Base-by-base conservation (phyloP, 2,888 invertebrate species). In the Erebia palarica region DNA sequence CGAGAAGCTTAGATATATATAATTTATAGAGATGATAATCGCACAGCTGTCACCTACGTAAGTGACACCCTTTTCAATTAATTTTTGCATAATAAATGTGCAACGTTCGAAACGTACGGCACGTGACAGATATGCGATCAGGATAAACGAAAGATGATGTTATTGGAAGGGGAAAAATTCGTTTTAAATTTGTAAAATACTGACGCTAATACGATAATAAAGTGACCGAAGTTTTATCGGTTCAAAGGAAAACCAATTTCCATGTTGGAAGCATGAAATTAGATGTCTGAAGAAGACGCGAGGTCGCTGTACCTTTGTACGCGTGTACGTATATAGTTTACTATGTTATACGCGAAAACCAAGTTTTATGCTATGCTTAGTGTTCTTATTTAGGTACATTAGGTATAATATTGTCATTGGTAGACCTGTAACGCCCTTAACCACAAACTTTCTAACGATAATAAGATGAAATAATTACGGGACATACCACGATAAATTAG, bases 1-100 rank as follows among this genome's bases (percentile, higher is more conserved):
- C 83, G 77, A 83, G 82, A 86, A 88, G 84, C 86, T 86, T 89
- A 89, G 16, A 57, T 63, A 60, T 55, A 58, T 18, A 53, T 74
- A 63, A 72, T 73, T 70, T 74, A 70, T 65, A 70, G 11, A 58
- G 21, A 58, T 58, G 57, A 7, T 18, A 1, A 21, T 14, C 57
- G 13, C 57, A 57, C 57, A 57, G 10, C 21, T 21, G 13, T 10
- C 13, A 13, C 18, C 18, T 55, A 3, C 8, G 16, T 53, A 53
- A 8, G 53, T 53, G 53, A 10, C 53, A 16, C 51, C 9, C 10
- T 16, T 16, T 53, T 10, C 16, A 9, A 9, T 8, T 8, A 7
- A 8, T 8, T 8, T 7, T 51, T 16, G 1, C 51, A 9, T 9
- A 16, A 9, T n/a, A 53, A 16, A 16, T 2, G 53, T 51, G n/a